Evolutionary conservation across 2,888 invertebrate species (phyloP), one percentile per base, ranked within the genome.

Genomic region (Hesperia comma): DNA sequence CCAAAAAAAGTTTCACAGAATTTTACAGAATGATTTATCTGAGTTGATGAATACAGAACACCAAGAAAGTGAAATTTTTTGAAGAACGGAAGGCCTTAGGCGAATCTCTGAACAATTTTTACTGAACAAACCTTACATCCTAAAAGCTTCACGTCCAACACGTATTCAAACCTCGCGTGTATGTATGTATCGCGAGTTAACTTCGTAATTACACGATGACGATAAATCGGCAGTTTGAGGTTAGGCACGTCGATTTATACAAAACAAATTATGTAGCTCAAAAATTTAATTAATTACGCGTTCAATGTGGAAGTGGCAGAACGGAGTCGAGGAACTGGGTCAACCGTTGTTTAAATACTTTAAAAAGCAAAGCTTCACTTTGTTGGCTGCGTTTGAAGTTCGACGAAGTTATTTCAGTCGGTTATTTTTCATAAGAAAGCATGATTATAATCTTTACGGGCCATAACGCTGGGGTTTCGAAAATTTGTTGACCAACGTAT

Each of bases 261-360:
- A 56, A 40, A 63, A 63, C 55, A 62, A 62, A 62, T 55, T 55
- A 43, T 62, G 62, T 54, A 56, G 56, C 37, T 56, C 63, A 58
- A 58, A 56, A 63, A 63, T 56, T 55, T 55, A 63, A 63, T 63
- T 63, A 63, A 63, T 63, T 63, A 63, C 63, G 43, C 33, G 63
- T 63, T 63, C 53, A 46, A 55, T 14, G 43, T 54, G 37, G 55
- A 56, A 63, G 43, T 46, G 63, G 55, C 55, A 6, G 40, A 54
- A 61, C 41, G 54, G 54, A 62, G 32, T 12, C 32, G 12, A n/a
- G 62, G 14, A 63, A 63, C 55, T 63, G n/a, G 63, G 63, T 63
- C 63, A 56, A 63, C 43, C 46, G 55, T 63, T 63, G 63, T 63
- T 63, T 63, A 63, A 63, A 63, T 63, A 63, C 55, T 56, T 63